These are phyloP conservation scores for Drosophila siamana DNA, from an alignment of 2,888 invertebrate genomes.

Conservation along the genomic window DNA sequence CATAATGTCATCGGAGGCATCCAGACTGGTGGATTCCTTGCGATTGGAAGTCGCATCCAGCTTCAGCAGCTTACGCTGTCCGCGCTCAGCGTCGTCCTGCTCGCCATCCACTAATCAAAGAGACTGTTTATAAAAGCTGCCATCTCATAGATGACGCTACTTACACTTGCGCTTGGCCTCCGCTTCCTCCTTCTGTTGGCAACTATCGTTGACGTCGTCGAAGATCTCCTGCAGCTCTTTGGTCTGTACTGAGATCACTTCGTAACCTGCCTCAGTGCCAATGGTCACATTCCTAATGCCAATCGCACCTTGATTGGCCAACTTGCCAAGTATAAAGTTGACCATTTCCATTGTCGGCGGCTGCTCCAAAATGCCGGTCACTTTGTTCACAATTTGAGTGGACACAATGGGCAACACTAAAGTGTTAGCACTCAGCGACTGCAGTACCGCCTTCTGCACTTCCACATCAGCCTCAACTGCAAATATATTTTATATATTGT, in stretches of 20 bases:
- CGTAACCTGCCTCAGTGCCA: slow-evolving; percentile 83
- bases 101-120: slow-evolving; percentile 63
- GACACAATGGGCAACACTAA: slow-evolving; percentile 91
- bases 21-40: slow-evolving; percentile 79
- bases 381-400: slow-evolving; percentile 87
- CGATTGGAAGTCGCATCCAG: slow-evolving; percentile 63
- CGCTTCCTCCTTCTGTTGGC: slow-evolving; percentile 83
- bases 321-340: slow-evolving; percentile 91
- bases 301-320: slow-evolving; percentile 88
- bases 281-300: slow-evolving; percentile 84
- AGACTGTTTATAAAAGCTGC: neutral
- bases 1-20: slow-evolving; percentile 90
- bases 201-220: slow-evolving; percentile 83
- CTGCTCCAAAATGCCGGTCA: slow-evolving; percentile 86
- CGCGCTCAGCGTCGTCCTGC: slow-evolving; percentile 60
- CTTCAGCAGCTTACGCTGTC: slow-evolving; percentile 71
- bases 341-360: slow-evolving; percentile 88
- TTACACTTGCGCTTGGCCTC: slow-evolving; percentile 85
- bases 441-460: slow-evolving; percentile 88
- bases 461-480: slow-evolving; percentile 86
- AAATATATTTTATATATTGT: neutral
- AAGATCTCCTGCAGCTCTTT: slow-evolving; percentile 81
- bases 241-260: slow-evolving; percentile 84
- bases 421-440: slow-evolving; percentile 89
- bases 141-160: neutral